phyloP scores from a whole-genome alignment of 2,888 invertebrate species.

The Phymatocera aterrima region DNA sequence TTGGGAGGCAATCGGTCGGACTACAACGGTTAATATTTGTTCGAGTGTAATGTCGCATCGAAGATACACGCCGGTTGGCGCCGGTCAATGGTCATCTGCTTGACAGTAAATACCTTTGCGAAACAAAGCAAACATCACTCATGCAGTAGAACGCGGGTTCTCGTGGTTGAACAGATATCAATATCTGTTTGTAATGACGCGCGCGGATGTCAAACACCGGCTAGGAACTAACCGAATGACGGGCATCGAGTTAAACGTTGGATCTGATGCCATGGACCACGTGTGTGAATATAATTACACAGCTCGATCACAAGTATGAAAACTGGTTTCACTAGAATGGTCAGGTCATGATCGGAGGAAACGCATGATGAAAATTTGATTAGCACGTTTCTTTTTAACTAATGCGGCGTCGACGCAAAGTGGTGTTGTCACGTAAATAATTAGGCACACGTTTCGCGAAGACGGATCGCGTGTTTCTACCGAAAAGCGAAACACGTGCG shows the following conservation, averaged over 20 bases:
- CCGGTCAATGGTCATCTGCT: conserved; percentile 55
- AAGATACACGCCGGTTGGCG: conserved; percentile 45
- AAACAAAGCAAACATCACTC: conserved; percentile 47
- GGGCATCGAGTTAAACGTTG: background rate
- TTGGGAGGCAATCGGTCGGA: background rate
- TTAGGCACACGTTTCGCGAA: background rate
- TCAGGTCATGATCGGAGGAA: background rate
- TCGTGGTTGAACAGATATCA: background rate
- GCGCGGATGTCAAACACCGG: conserved; percentile 11
- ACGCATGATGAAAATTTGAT: background rate
- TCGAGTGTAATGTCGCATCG: conserved; percentile 10
- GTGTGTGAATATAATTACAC: background rate
- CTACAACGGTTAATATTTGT: conserved; percentile 45
- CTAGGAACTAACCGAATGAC: background rate
- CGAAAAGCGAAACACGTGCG: background rate
- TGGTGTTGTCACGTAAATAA: background rate
- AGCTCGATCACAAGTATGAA: background rate
- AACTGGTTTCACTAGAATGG: conserved; percentile 10
- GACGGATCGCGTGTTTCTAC: background rate
- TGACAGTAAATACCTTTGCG: conserved; percentile 48
- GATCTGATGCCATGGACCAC: conserved; percentile 9
- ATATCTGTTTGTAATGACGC: conserved; percentile 23
- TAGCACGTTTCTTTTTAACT: background rate
- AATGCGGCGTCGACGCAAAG: background rate
- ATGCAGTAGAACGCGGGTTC: background rate